Base-by-base conservation (phyloP, 2,888 invertebrate species). In the Xestia ashworthii region DNA sequence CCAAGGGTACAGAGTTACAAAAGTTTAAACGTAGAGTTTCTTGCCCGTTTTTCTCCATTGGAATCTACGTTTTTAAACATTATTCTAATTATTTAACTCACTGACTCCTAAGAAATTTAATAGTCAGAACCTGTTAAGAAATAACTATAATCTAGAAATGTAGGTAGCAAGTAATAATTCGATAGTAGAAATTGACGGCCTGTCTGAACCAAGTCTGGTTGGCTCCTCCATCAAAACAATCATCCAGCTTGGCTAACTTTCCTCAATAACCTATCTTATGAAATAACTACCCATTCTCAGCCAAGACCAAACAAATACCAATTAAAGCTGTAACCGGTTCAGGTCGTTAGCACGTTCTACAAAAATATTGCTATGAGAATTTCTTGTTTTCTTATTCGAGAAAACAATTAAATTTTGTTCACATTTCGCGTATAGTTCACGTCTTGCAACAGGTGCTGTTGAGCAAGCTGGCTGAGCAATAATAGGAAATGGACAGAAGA, bases 321-420 rank as follows among this genome's bases (percentile, higher is more conserved):
- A 75, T 75, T 65, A 78, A 16, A 82, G 3, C 55, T 44, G 44
- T 44, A 76, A 38, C 6, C 16, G 9, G 16, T 14, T 3, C 44
- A 44, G n/a, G 65, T 11, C 78, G 65, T 78, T 82, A 66, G 22
- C 78, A 82, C 76, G 78, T 76, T 44, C 65, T 22, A 22, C 38
- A 65, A 14, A 75, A 76, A 82, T 76, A 76, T 82, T 76, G 44
- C 78, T 82, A 50, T 58, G 38, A 82, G 82, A 48, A 44, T 58
- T 72, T 32, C 80, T 46, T 62, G 55, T 71, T 83, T 71, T 12
- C 67, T 38, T 78, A 68, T 64, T 22, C 32, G 22, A 62, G 80
- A 62, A 73, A 81, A 84, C 69, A 80, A 58, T 81, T 80, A 80
- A 55, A 84, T 84, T 79, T 70, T 55, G 44, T 74, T 80, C 74